Evolutionary conservation across 2,797 vertebrate species (phyloP).

Genomic region (Cephalopachus bancanus): DNA sequence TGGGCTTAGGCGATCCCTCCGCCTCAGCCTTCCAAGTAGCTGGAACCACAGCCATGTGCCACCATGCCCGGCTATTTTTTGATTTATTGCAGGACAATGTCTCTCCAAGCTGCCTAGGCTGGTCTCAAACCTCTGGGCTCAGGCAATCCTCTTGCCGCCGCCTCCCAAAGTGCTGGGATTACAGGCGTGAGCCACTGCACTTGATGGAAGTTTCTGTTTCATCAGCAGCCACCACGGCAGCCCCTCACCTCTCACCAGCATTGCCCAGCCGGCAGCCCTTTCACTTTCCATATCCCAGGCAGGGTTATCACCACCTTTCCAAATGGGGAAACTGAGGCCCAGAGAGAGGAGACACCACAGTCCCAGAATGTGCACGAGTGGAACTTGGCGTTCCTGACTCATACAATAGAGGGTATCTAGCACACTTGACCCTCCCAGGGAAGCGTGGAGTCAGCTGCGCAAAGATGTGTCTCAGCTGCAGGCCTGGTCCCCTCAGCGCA

Average conservation of each 20-base stretch:
- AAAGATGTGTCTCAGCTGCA: not conserved
- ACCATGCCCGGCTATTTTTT: no score
- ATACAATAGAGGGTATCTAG: accelerated
- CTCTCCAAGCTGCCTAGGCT: no score
- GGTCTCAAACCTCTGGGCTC: no score
- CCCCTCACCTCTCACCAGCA: not conserved
- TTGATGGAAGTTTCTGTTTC: no score
- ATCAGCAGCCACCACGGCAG: not conserved
- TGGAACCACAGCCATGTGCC: no score
- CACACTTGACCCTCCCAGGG: not conserved
- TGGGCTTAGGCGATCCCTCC: no score
- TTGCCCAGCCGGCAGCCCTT: not conserved
- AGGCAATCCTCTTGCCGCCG: no score
- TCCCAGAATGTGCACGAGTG: not conserved
- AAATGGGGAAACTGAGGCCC: slow-evolving; percentile 42
- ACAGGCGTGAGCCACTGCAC: no score
- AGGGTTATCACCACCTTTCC: not conserved
- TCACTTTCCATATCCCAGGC: not conserved
- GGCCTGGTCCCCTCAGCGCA: not conserved
- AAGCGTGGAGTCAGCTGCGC: not conserved
- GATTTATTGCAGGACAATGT: no score
- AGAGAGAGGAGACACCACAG: not conserved
- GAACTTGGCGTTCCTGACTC: not conserved
- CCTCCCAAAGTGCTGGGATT: no score
- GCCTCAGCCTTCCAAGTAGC: no score